Conservation (phyloP, 2,888 invertebrate genomes). For the Isotomurus palustris region DNA sequence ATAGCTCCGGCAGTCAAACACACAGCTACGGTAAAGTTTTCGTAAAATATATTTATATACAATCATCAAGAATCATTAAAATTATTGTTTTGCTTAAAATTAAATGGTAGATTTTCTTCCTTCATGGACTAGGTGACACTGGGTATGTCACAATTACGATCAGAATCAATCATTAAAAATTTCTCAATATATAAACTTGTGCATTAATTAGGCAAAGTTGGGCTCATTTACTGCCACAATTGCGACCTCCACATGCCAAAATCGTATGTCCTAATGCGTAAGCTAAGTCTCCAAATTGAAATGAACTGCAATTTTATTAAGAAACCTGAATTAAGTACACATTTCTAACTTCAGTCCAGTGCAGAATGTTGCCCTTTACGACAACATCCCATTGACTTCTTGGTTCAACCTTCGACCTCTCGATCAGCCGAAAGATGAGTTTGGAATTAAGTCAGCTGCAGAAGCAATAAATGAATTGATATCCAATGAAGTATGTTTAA, state of each 20-base stretch:
- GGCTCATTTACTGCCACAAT: conserved; percentile 78
- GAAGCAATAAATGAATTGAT: conserved; percentile 27
- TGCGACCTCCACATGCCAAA: conserved; percentile 78
- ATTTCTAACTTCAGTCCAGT: conserved; percentile 56
- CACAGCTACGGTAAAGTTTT: conserved; percentile 76
- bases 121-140: conserved; percentile 92
- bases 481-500: conserved; percentile 32
- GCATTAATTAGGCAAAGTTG: conserved; percentile 75
- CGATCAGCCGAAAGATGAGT: conserved; percentile 85
- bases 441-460: conserved; percentile 55
- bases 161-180: neutral
- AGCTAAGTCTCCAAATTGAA: no score
- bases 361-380: conserved; percentile 85
- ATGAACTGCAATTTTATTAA: no score
- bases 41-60: neutral
- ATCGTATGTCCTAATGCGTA: conserved; percentile 75
- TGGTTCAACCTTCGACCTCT: conserved; percentile 83
- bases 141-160: conserved; percentile 58
- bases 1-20: conserved; percentile 77
- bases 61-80: no score
- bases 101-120: conserved; percentile 89
- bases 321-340: neutral
- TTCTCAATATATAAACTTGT: conserved; percentile 11
- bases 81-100: no score
- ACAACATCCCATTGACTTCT: conserved; percentile 84